Evolutionary conservation across 2,113 vertebrate genomes (phyloP).

Genomic region (Leptodactylus fuscus): DNA sequence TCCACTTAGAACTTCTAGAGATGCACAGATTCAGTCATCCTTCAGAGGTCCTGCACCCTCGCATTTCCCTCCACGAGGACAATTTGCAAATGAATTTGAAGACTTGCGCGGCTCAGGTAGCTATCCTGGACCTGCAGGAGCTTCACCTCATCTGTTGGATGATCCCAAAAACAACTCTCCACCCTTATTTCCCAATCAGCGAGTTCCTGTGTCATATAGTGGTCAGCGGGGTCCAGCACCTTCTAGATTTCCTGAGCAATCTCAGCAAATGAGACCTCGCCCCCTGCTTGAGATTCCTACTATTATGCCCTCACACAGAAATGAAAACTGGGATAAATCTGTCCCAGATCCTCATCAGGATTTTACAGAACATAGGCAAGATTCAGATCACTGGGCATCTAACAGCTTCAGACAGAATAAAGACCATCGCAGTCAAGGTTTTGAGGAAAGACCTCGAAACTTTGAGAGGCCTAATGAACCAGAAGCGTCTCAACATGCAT

Average conservation of each 20-base stretch:
- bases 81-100: constrained; percentile 72
- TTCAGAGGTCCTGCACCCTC: constrained; percentile 74
- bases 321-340: constrained; percentile 76
- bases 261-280: constrained; percentile 75
- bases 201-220: constrained; percentile 71
- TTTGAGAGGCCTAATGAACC: constrained; percentile 83
- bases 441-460: constrained; percentile 80
- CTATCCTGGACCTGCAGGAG: constrained; percentile 72
- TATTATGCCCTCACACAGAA: constrained; percentile 77
- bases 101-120: constrained; percentile 70
- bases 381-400: constrained; percentile 79
- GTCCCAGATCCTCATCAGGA: constrained; percentile 65
- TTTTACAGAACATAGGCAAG: constrained; percentile 69
- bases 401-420: constrained; percentile 84
- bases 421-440: constrained; percentile 73
- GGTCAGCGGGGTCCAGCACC: constrained; percentile 67
- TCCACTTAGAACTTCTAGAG: constrained; percentile 72
- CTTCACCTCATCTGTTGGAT: constrained; percentile 74
- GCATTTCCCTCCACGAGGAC: constrained; percentile 81
- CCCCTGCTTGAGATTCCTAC: constrained; percentile 85
- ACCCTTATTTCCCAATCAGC: constrained; percentile 72
- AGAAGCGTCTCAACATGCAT: constrained; percentile 77
- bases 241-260: constrained; percentile 76
- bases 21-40: constrained; percentile 74
- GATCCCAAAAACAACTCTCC: constrained; percentile 77